A percentile compares a stretch with the other conserved stretches of the same genome.
Evolutionary conservation across 2,888 invertebrate species (phyloP).

Genomic region (Torymus texanus): DNA sequence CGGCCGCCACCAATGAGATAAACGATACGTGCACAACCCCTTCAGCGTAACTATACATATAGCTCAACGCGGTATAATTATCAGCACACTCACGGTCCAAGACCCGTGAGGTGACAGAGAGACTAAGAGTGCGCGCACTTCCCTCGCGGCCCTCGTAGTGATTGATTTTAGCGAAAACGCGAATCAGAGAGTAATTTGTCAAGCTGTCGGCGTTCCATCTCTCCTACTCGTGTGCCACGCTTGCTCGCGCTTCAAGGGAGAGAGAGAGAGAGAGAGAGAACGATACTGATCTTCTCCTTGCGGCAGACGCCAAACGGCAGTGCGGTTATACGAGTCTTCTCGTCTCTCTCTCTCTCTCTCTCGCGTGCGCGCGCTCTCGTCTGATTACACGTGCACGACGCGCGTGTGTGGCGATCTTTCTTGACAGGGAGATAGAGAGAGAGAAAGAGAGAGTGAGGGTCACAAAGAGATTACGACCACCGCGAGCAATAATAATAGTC

Average conservation of each 20-base stretch:
- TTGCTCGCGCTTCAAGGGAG: too few species aligned
- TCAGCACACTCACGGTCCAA: slow-evolving; percentile 13
- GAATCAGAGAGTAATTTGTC: slow-evolving; percentile 74
- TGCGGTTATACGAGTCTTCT: neutral
- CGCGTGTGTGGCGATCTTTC: neutral
- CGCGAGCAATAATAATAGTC: neutral
- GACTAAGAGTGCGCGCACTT: neutral
- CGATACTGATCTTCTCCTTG: slow-evolving; percentile 43
- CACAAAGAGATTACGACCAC: neutral
- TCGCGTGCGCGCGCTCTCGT: neutral
- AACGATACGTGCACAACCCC: too few species aligned
- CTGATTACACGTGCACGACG: slow-evolving; percentile 27
- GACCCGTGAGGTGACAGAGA: slow-evolving; percentile 63
- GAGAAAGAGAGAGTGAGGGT: neutral
- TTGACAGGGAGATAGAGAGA: neutral
- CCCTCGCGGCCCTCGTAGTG: slow-evolving; percentile 62
- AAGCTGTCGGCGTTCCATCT: slow-evolving; percentile 70
- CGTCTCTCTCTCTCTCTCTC: slow-evolving; percentile 10
- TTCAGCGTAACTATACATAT: neutral
- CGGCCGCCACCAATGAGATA: too few species aligned
- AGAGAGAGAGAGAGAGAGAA: too few species aligned
- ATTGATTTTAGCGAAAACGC: slow-evolving; percentile 75
- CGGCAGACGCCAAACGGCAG: too few species aligned
- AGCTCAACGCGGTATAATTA: slow-evolving; percentile 48
- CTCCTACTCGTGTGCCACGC: slow-evolving; percentile 8